These are phyloP conservation scores for Alligator sinensis DNA, from an alignment of 2,113 vertebrate genomes.

Conservation along the genomic window DNA sequence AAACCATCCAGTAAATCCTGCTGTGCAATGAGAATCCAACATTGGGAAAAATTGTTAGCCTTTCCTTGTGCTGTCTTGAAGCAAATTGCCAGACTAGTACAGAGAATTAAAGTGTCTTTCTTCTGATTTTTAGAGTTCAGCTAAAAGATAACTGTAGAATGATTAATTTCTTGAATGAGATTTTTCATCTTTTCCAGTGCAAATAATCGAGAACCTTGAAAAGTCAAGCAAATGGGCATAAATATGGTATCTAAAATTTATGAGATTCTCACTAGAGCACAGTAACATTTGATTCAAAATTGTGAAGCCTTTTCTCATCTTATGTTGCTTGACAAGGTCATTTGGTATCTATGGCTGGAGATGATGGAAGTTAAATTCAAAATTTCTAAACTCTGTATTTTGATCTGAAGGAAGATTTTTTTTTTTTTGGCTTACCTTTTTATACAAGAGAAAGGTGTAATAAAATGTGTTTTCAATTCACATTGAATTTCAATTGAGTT, in stretches of 20 bases:
- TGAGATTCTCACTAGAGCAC: background rate
- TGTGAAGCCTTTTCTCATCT: background rate
- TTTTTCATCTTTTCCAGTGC: background rate
- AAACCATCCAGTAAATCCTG: background rate
- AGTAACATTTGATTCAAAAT: background rate
- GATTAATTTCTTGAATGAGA: too few species aligned
- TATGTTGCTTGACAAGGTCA: background rate
- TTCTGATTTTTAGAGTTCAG: background rate
- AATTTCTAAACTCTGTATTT: background rate
- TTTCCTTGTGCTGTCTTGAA: background rate
- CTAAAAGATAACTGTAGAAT: background rate
- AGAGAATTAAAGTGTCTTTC: background rate
- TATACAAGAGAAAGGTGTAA: too few species aligned
- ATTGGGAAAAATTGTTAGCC: background rate
- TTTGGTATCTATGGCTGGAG: background rate
- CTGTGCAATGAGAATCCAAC: background rate
- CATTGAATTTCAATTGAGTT: too few species aligned
- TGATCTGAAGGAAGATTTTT: conserved; percentile 11
- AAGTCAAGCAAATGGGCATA: background rate
- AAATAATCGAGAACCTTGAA: background rate
- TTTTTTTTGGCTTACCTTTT: background rate
- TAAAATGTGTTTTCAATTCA: too few species aligned
- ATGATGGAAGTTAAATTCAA: background rate
- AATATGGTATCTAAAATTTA: background rate
- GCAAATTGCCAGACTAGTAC: background rate